Evolutionary conservation across 2,888 invertebrate species (phyloP), one percentile per base, ranked within the genome.

Genomic region (Habrosyne pyritoides): DNA sequence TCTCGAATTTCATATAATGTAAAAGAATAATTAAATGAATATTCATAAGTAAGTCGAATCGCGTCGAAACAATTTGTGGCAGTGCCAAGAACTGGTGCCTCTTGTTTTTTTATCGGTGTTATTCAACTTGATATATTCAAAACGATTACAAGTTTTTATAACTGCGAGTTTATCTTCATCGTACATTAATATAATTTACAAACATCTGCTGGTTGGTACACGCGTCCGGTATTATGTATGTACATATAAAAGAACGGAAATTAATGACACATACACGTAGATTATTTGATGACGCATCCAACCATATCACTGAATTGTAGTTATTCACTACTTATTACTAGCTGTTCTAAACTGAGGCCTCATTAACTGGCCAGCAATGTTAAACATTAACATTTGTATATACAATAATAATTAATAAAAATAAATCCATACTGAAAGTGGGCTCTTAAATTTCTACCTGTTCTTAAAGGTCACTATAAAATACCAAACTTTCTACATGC

Each of bases 1-100:
- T 84, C 77, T 79, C 73, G 64, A 80, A 81, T 81, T 78, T 79
- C 69, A 57, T 33, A 58, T 46, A 67, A 73, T 79, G 71, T 73
- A 76, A 65, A 76, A 79, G 72, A 81, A 79, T 82, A 84, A 82
- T 80, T 79, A 81, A 83, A 87, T 86, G 81, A 87, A 86, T 87
- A 89, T 89, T 89, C 84, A 87, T 84, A 83, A 73, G 42, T 42
- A 18, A 73, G 69, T 70, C 81, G 76, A 83, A 77, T 77, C 81
- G 77, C 77, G 77, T 79, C 76, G 79, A 83, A 83, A 82, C 79
- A 84, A 86, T 81, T 86, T 84, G 84, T 86, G 78, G 72, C 74
- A 63, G 69, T 73, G 77, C 77, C 71, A 78, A 79, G 80, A 86
- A 83, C 84, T 83, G 83, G 50, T 50, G 86, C 81, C 76, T 82